Conservation (phyloP, 2,113 vertebrate species). For the Synodontis membranacea region DNA sequence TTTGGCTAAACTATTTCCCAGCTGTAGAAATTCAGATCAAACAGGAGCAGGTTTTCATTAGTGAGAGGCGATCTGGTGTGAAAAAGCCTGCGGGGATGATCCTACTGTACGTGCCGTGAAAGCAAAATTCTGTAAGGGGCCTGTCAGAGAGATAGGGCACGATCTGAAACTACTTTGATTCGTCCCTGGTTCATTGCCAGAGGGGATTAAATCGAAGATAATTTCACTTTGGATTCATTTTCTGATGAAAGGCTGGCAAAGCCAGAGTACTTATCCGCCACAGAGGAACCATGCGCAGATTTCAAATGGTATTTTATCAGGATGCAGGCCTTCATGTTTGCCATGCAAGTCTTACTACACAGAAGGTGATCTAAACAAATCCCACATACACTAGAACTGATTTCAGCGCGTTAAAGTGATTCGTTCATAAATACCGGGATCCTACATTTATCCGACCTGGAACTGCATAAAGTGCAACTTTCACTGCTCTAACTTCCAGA, state of each 20-base stretch:
- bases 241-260: constrained; percentile 4
- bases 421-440: not conserved
- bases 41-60: constrained; percentile 14
- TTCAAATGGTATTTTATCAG: not conserved
- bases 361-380: not conserved
- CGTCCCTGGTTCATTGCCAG: constrained; percentile 8
- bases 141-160: not conserved
- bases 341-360: not conserved
- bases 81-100: constrained; percentile 1
- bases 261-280: not conserved
- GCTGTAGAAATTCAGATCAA: not conserved
- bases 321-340: not conserved
- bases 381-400: not conserved
- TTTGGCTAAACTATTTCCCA: not conserved
- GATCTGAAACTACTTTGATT: constrained; percentile 6
- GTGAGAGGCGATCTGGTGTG: not conserved
- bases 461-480: not conserved
- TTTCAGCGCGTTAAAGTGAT: not conserved
- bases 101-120: constrained; percentile 13
- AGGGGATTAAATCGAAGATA: constrained; percentile 23
- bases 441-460: no score
- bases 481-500: not conserved
- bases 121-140: constrained; percentile 1
- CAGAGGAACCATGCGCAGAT: not conserved
- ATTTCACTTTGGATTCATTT: constrained; percentile 19